A percentile compares a stretch with the other conserved stretches of the same genome.
phyloP scores from a whole-genome alignment of 2,797 vertebrate genomes.

The Pelodytes ibericus region DNA sequence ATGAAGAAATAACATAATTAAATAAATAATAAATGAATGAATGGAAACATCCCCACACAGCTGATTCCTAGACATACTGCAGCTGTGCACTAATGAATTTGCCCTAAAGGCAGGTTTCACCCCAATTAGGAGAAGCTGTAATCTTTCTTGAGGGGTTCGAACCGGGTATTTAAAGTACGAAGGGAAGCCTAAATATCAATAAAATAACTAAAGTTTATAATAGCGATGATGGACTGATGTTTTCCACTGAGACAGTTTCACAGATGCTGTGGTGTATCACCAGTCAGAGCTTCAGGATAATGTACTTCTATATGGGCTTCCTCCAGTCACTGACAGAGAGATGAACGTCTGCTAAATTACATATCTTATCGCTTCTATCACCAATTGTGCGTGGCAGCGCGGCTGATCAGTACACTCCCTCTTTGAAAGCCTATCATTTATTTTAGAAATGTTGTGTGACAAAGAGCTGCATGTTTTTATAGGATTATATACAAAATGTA shows the following conservation, averaged over 20 bases:
- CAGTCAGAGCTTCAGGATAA: neutral
- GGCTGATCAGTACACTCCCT: neutral
- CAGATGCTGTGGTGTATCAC: neutral
- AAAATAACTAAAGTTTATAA: conserved; percentile 35
- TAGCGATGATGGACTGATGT: conserved; percentile 6
- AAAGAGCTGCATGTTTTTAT: neutral
- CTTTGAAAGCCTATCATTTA: neutral
- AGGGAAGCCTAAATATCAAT: conserved; percentile 38
- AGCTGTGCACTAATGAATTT: conserved; percentile 34
- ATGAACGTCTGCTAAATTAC: conserved; percentile 14
- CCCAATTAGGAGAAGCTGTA: conserved; percentile 43
- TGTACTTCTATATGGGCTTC: neutral
- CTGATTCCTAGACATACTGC: conserved; percentile 20
- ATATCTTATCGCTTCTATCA: neutral
- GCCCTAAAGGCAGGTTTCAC: conserved; percentile 51
- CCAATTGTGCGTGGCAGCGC: conserved; percentile 4
- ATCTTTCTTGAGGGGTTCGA: conserved; percentile 43
- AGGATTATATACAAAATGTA: neutral
- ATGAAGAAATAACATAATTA: too few species aligned
- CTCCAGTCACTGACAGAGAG: conserved; percentile 2
- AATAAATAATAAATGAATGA: too few species aligned
- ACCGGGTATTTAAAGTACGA: conserved; percentile 35
- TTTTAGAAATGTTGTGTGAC: neutral
- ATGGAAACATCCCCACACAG: conserved; percentile 18
- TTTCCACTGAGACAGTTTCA: conserved; percentile 12